Conservation (phyloP, 2,888 invertebrate species). For the Epirrita christyi region DNA sequence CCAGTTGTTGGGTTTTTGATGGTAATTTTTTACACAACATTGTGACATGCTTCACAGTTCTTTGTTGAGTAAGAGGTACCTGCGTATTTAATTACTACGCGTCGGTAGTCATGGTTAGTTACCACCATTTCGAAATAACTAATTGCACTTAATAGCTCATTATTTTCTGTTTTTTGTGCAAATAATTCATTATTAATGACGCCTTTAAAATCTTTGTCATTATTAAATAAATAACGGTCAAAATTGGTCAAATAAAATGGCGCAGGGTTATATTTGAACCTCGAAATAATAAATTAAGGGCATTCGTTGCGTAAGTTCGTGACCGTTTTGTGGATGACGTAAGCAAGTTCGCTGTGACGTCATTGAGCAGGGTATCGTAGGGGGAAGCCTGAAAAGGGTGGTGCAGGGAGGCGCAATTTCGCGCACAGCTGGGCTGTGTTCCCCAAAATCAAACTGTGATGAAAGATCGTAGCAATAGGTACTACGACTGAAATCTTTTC, state of each 20-base stretch:
- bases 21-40: slow-evolving; percentile 1
- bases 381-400: slow-evolving; percentile 42
- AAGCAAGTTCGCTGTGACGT: slow-evolving; percentile 72
- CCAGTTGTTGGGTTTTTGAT: slow-evolving; percentile 11
- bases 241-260: slow-evolving; percentile 24
- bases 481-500: slow-evolving; percentile 8
- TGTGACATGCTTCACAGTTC: not conserved
- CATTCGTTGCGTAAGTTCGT: slow-evolving; percentile 67
- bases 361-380: slow-evolving; percentile 58
- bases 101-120: not conserved
- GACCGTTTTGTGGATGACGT: slow-evolving; percentile 75
- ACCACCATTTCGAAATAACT: not conserved
- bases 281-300: slow-evolving; percentile 76
- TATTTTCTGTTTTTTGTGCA: slow-evolving; percentile 4
- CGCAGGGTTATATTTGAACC: slow-evolving; percentile 54
- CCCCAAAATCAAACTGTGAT: slow-evolving; percentile 58
- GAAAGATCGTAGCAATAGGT: slow-evolving; percentile 13
- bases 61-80: not conserved
- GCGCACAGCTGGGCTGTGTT: slow-evolving; percentile 76
- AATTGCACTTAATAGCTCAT: slow-evolving; percentile 7
- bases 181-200: not conserved
- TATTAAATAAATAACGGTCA: not conserved
- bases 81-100: not conserved
- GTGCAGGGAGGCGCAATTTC: slow-evolving; percentile 65
- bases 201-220: slow-evolving; percentile 4